These are phyloP conservation scores for Zootermopsis nevadensis DNA, from an alignment of 2,888 invertebrate species.

Conservation along the genomic window DNA sequence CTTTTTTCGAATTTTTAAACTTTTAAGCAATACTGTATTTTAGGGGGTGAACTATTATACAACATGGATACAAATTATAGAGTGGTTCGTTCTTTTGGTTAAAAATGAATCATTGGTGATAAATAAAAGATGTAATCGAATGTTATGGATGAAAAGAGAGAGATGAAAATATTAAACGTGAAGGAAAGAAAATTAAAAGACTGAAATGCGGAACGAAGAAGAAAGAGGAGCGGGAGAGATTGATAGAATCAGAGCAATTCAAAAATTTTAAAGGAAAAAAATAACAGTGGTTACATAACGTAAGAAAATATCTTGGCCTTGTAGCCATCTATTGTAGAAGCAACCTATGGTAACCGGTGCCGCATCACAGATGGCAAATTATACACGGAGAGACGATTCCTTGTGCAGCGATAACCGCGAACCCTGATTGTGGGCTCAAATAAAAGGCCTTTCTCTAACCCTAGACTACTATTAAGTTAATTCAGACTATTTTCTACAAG, in stretches of 20 bases:
- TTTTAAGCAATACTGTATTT: not conserved
- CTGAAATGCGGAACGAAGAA: not conserved
- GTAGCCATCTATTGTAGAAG: not conserved
- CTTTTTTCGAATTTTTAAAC: not conserved
- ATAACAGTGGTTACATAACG: constrained; percentile 22
- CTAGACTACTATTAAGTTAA: constrained; percentile 47
- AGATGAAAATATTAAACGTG: not conserved
- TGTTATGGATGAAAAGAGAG: not conserved
- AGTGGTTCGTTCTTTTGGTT: not conserved
- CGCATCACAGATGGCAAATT: constrained; percentile 47
- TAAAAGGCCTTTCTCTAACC: constrained; percentile 36
- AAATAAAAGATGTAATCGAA: not conserved
- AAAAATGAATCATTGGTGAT: constrained; percentile 10
- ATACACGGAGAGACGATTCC: constrained; percentile 30
- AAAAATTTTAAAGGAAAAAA: constrained; percentile 26
- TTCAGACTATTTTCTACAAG: constrained; percentile 47
- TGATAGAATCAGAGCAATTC: constrained; percentile 45
- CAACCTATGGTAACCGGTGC: constrained; percentile 8
- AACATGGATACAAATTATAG: constrained; percentile 44
- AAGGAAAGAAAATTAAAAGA: not conserved
- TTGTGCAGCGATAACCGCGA: constrained; percentile 22
- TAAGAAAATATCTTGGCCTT: not conserved
- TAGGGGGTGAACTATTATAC: constrained; percentile 29
- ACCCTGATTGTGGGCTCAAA: constrained; percentile 23
- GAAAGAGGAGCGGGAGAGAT: not conserved